These are phyloP conservation scores for Antedon mediterranea DNA, from an alignment of 53 echinoderm and acorn worm species.

Conservation along the genomic window DNA sequence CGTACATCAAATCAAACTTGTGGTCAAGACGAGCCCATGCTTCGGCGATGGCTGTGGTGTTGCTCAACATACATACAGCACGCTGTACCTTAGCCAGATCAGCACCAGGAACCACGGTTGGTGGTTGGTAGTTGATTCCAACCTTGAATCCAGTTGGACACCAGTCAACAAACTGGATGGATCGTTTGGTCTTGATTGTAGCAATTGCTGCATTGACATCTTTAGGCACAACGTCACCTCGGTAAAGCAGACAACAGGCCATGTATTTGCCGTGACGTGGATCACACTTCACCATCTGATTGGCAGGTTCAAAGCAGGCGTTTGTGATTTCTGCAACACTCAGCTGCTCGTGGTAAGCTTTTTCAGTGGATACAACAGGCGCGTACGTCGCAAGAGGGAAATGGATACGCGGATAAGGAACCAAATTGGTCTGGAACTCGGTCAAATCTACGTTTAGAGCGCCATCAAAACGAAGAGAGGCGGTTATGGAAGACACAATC, in stretches of 20 bases:
- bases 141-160: background rate
- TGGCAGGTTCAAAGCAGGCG: background rate
- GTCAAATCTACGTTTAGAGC: slow-evolving; percentile 32
- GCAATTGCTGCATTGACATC: slow-evolving; percentile 6
- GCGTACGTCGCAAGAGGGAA: background rate
- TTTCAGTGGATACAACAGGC: background rate
- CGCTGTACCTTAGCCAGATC: background rate
- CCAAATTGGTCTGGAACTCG: slow-evolving; percentile 36
- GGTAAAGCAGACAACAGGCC: background rate
- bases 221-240: slow-evolving; percentile 17
- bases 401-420: slow-evolving; percentile 27
- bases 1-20: background rate
- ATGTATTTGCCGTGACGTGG: background rate
- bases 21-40: background rate
- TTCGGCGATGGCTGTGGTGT: background rate
- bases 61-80: background rate
- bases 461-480: slow-evolving; percentile 33
- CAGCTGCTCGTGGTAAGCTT: background rate
- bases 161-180: background rate
- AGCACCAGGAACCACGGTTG: background rate
- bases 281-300: background rate
- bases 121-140: background rate
- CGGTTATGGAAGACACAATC: slow-evolving; percentile 32
- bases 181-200: background rate
- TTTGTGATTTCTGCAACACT: background rate